Base-by-base conservation (phyloP, 2,797 vertebrate genomes). In the Hippocampus kuda region DNA sequence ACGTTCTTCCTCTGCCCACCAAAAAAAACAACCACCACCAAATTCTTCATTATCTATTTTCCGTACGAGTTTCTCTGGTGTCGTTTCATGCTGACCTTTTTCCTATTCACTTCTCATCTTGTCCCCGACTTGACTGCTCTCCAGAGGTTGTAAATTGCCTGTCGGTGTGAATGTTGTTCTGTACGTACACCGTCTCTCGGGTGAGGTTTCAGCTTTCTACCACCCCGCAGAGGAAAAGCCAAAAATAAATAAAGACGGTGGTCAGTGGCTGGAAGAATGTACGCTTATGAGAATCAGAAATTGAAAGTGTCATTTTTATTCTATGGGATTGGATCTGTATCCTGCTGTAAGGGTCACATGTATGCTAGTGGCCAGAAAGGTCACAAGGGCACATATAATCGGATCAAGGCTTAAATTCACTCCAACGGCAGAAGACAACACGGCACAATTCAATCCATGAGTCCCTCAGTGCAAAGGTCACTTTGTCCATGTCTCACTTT, bases 401-500 rank as follows among this genome's bases (percentile, higher is more conserved):
- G 63, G 44, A 65, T 48, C 63, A 65, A 16, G 24, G 42, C 44
- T 65, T 46, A 48, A 48, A 65, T 65, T n/a, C 63, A 27, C 63
- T 65, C 16, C 63, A 65, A 48, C 27, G 63, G 18, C 63, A 65
- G 44, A 65, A 27, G 1, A 27, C 24, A 61, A 65, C 18, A 65
- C 3, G 27, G 46, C n/a, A 8, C n/a, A 46, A 64, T 65, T 65
- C 24, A 48, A 65, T 65, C 24, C 20, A 48, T 24, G n/a, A 48
- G 26, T 65, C 44, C 26, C 27, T 18, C 24, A 12, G 44, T 48
- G 63, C 7, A 49, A 65, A 65, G 42, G 24, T 65, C 24, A 65
- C 24, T 18, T 48, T 18, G 24, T 65, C 3, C 24, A 27, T 9
- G 24, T 48, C 16, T 27, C 16, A 49, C 63, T 48, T 49, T 49